Percentiles rank a stretch among this genome's conserved stretches.
Evolutionary conservation across 2,113 vertebrate genomes (phyloP).

Genomic region (Carassius gibelio): DNA sequence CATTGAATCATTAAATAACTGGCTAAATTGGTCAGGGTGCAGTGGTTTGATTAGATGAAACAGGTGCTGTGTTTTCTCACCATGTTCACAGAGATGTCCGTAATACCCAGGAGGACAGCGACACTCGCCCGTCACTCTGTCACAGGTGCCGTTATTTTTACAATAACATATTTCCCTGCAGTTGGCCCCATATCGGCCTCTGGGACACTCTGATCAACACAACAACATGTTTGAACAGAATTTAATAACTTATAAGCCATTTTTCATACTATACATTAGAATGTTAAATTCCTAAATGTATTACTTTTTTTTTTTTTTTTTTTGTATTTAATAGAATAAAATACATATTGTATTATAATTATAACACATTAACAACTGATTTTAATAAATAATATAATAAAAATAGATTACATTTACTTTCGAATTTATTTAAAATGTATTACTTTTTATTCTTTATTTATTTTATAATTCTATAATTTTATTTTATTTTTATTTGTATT

Average conservation of each 20-base stretch:
- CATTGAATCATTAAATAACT: not conserved
- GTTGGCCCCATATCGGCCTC: constrained; percentile 78
- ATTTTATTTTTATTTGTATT: not conserved
- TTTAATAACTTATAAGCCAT: not conserved
- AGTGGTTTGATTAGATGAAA: not conserved
- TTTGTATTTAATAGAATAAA: too few species aligned
- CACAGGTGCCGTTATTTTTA: constrained; percentile 78
- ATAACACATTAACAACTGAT: too few species aligned
- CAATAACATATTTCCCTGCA: constrained; percentile 84
- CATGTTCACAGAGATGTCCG: constrained; percentile 86
- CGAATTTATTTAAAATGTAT: too few species aligned
- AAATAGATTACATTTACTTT: too few species aligned
- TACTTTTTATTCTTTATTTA: too few species aligned
- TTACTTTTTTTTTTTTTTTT: too few species aligned
- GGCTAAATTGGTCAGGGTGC: not conserved
- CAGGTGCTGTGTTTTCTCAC: constrained; percentile 73
- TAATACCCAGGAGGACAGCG: constrained; percentile 81
- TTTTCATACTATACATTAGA: not conserved
- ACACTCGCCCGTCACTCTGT: constrained; percentile 79
- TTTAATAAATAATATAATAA: too few species aligned
- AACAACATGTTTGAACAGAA: constrained; percentile 6
- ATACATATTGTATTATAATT: too few species aligned
- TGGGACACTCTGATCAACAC: constrained; percentile 79
- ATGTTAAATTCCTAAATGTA: not conserved
- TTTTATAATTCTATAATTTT: too few species aligned